phyloP scores from a whole-genome alignment of 1,140 invertebrate genomes.

The Steinernema feltiae region DNA sequence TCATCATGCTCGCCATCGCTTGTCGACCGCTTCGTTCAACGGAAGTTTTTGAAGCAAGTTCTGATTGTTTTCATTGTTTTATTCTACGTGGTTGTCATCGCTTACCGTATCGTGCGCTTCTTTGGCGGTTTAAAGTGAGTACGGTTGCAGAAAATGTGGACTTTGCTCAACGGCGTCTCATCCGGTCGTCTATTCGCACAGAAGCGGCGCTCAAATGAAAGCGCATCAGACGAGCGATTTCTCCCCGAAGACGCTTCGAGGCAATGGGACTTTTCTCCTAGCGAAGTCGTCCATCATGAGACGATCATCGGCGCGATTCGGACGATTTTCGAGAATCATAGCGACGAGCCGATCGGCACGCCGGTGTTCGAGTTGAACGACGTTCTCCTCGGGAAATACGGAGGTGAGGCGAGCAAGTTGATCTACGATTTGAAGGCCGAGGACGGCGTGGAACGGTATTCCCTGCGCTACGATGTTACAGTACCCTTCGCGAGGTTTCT shows the following conservation, averaged over 20 bases:
- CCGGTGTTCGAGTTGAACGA: constrained; percentile 97
- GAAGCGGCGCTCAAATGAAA: constrained; percentile 22
- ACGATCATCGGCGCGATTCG: constrained; percentile 81
- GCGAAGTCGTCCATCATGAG: constrained; percentile 85
- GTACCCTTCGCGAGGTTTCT: constrained; percentile 88
- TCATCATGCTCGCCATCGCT: too few species aligned
- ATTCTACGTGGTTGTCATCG: not conserved
- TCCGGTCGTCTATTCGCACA: not conserved
- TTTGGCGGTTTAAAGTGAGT: not conserved
- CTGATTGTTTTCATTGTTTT: not conserved
- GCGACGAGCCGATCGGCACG: constrained; percentile 96
- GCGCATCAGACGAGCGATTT: constrained; percentile 21
- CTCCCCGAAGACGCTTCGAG: constrained; percentile 49
- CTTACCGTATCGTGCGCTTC: not conserved
- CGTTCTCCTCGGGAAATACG: constrained; percentile 96
- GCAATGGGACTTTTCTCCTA: constrained; percentile 84
- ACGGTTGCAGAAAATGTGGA: not conserved
- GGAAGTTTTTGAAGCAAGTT: not conserved
- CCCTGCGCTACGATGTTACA: constrained; percentile 64
- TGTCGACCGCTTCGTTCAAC: too few species aligned
- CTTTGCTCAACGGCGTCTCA: not conserved
- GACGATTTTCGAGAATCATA: constrained; percentile 86
- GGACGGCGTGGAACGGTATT: constrained; percentile 83
- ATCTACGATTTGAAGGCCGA: constrained; percentile 91
- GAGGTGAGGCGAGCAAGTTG: constrained; percentile 94